A percentile compares a stretch with the other conserved stretches of the same genome.
Evolutionary conservation across 1,140 invertebrate species (phyloP).

Genomic region (Drosophila tsacasi): DNA sequence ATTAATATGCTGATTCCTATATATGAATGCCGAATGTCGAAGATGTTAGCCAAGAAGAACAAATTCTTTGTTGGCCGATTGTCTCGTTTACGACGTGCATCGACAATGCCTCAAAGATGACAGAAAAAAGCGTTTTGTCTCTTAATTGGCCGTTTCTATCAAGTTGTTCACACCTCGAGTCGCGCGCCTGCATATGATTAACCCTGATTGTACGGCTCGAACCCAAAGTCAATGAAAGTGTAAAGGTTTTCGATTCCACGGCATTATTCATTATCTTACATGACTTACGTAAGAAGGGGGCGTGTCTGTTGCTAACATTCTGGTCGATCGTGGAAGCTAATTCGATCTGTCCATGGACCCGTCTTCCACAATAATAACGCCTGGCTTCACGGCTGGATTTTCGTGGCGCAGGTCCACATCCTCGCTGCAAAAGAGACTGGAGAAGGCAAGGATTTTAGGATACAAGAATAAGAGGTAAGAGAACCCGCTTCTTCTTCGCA

Average conservation of each 20-base stretch:
- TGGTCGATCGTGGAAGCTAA: slow-evolving; percentile 1
- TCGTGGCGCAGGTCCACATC: slow-evolving; percentile 94
- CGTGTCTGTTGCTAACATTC: not conserved
- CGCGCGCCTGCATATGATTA: slow-evolving; percentile 63
- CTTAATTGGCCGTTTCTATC: slow-evolving; percentile 53
- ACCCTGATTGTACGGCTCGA: slow-evolving; percentile 27
- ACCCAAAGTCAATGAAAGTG: slow-evolving; percentile 67
- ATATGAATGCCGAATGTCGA: slow-evolving; percentile 15
- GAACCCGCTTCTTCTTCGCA: not conserved
- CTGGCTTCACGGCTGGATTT: slow-evolving; percentile 58
- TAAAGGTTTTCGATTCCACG: slow-evolving; percentile 46
- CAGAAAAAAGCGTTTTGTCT: slow-evolving; percentile 46
- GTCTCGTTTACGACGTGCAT: slow-evolving; percentile 21
- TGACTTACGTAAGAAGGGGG: slow-evolving; percentile 29
- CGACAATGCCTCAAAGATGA: slow-evolving; percentile 11
- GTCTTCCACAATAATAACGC: slow-evolving; percentile 61
- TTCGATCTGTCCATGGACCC: slow-evolving; percentile 91
- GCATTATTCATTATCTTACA: slow-evolving; percentile 11
- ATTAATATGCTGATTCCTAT: slow-evolving; percentile 17
- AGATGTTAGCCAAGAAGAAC: slow-evolving; percentile 21
- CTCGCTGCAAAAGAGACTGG: slow-evolving; percentile 95
- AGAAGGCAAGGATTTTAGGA: not conserved
- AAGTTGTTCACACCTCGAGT: slow-evolving; percentile 33
- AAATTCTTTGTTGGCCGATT: slow-evolving; percentile 33
- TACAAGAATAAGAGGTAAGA: not conserved